Evolutionary conservation across 2,113 vertebrate species (phyloP), one percentile per base, ranked within the genome.

Genomic region (Calonectris borealis): DNA sequence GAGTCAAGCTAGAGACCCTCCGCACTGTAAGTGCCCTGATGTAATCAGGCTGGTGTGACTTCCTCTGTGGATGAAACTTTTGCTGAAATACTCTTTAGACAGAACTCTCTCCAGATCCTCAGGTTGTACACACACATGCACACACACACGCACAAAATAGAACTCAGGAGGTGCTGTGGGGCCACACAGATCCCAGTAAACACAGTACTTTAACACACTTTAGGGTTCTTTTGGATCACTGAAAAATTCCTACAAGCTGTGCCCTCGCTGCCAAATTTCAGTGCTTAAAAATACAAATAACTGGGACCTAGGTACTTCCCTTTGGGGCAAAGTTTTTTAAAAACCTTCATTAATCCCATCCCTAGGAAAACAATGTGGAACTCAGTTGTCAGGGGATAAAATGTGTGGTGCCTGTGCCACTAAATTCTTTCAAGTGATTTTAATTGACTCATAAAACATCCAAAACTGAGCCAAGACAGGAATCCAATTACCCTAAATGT

Each of bases 371-470:
- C 76, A 93, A 79, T 84, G 57, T 4, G 7, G 77, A 91, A 84
- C 57, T 65, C 44, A 51, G 34, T 38, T 96, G 83, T 73, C 80
- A 83, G 65, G 55, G 72, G 72, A 91, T 75, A 95, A 88, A 90
- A 89, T 92, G 68, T 94, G 79, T 89, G 83, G 80, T 94, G 85
- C 77, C 88, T 94, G 42, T 93, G 82, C 71, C 86, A 88, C 71
- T 78, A 73, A 93, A 84, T 86, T 93, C 80, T 96, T 95, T 95
- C 87, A 95, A 95, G 85, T 95, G 32, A 61, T 93, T 96, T 96
- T 96, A 95, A 90, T 81, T 92, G 94, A 64, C 88, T 95, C 93
- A 81, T 96, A 96, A 96, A 96, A 91, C 81, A 82, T 88, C 68
- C 57, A 92, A 82, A 86, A 82, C 27, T 1, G 2, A 84, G 72